Evolutionary conservation across 2,797 vertebrate species (phyloP).

Genomic region (Rousettus madagascariensis): DNA sequence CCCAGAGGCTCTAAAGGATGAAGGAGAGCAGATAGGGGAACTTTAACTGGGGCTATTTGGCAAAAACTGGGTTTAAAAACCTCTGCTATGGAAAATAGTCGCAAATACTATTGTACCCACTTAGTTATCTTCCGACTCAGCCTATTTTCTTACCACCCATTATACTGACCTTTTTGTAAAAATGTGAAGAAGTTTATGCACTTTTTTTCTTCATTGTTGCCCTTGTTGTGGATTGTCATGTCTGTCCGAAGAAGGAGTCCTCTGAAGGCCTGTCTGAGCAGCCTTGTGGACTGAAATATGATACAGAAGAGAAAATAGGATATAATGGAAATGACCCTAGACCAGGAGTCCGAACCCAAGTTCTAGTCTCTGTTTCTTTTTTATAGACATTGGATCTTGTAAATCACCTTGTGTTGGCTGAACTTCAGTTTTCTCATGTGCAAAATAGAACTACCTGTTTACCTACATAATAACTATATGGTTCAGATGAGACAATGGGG

Average conservation of each 20-base stretch:
- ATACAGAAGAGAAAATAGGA: background rate
- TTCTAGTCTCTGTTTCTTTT: background rate
- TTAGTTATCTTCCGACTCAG: background rate
- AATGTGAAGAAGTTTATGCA: background rate
- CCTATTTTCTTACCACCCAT: background rate
- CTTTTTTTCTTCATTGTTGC: background rate
- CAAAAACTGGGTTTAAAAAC: background rate
- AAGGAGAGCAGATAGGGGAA: background rate
- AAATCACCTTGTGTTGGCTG: background rate
- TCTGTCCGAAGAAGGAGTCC: background rate
- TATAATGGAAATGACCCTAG: background rate
- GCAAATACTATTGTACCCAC: background rate
- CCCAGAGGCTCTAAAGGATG: background rate
- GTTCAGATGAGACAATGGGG: background rate
- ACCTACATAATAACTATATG: background rate
- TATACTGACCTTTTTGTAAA: background rate
- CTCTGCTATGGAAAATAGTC: background rate
- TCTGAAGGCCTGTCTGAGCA: background rate
- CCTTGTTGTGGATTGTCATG: background rate
- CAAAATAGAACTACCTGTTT: background rate
- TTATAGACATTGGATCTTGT: constrained; percentile 3
- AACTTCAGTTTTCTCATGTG: constrained; percentile 20
- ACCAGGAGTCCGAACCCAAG: background rate
- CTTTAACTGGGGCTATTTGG: background rate
- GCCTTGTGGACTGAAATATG: background rate